These are phyloP conservation scores for Cavia porcellus DNA, from an alignment of 2,113 vertebrate genomes.

Conservation along the genomic window DNA sequence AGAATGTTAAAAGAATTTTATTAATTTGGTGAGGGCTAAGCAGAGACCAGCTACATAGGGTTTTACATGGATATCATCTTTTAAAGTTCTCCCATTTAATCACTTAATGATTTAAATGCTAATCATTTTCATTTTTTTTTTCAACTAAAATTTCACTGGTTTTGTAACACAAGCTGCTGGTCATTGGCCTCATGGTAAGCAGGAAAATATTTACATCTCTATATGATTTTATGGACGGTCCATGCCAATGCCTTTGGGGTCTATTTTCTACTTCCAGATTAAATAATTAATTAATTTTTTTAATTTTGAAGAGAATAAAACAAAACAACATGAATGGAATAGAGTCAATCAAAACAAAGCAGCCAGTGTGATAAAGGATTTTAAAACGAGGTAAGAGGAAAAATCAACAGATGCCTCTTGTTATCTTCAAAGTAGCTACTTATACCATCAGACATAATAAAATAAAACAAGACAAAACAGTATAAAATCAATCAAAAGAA, in stretches of 20 bases:
- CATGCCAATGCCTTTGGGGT: neutral
- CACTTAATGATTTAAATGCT: conserved; percentile 37
- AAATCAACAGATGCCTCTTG: too few species aligned
- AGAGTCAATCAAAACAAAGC: too few species aligned
- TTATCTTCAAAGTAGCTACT: too few species aligned
- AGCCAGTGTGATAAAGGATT: too few species aligned
- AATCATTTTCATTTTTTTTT: neutral
- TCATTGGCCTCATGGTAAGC: neutral
- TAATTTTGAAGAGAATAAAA: too few species aligned
- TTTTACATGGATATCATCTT: neutral
- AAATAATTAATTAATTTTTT: neutral
- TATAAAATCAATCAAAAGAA: too few species aligned
- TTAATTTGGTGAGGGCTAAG: conserved; percentile 52
- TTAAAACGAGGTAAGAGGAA: too few species aligned
- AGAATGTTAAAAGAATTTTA: conserved; percentile 63
- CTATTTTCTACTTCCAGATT: neutral
- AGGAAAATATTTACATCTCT: neutral
- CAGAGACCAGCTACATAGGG: neutral
- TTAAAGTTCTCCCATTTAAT: neutral
- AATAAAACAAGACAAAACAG: too few species aligned
- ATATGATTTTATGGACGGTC: neutral
- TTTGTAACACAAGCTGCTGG: conserved; percentile 31
- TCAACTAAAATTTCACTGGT: neutral
- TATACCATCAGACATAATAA: too few species aligned
- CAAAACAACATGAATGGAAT: too few species aligned